A percentile compares a stretch with the other conserved stretches of the same genome.
Conservation (phyloP, 2,888 invertebrate genomes). For the Ennomos fuscantarius region DNA sequence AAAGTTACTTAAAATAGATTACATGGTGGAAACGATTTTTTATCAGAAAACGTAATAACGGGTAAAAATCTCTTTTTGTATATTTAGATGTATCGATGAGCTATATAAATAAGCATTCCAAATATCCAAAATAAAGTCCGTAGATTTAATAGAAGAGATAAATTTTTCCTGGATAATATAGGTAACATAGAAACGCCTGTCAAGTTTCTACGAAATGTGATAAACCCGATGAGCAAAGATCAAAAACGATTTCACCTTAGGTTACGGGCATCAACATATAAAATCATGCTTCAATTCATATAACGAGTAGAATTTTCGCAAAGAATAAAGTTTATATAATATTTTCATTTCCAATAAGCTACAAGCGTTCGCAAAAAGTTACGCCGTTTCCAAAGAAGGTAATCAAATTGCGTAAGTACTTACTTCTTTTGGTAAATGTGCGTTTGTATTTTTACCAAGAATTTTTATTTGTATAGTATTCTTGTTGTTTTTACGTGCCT, state of each 20-base stretch:
- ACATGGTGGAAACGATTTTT: too few species aligned
- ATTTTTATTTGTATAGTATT: background rate
- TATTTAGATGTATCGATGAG: background rate
- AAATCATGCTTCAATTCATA: constrained; percentile 25
- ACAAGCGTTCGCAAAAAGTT: constrained; percentile 35
- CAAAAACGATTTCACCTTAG: constrained; percentile 14
- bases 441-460: constrained; percentile 24
- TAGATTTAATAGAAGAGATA: too few species aligned
- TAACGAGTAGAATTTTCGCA: constrained; percentile 23
- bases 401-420: constrained; percentile 32
- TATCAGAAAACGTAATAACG: too few species aligned
- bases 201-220: constrained; percentile 2
- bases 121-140: too few species aligned
- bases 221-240: constrained; percentile 14
- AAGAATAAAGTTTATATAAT: constrained; percentile 31
- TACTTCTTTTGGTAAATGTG: constrained; percentile 28
- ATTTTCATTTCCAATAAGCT: constrained; percentile 27
- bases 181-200: background rate
- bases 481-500: constrained; percentile 2
- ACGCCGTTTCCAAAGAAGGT: constrained; percentile 29
- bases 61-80: too few species aligned
- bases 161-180: too few species aligned
- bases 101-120: background rate
- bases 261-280: constrained; percentile 14
- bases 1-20: too few species aligned